A percentile compares a stretch with the other conserved stretches of the same genome.
Conservation (phyloP, 2,888 invertebrate species). For the Zhuqinia jingwanae region DNA sequence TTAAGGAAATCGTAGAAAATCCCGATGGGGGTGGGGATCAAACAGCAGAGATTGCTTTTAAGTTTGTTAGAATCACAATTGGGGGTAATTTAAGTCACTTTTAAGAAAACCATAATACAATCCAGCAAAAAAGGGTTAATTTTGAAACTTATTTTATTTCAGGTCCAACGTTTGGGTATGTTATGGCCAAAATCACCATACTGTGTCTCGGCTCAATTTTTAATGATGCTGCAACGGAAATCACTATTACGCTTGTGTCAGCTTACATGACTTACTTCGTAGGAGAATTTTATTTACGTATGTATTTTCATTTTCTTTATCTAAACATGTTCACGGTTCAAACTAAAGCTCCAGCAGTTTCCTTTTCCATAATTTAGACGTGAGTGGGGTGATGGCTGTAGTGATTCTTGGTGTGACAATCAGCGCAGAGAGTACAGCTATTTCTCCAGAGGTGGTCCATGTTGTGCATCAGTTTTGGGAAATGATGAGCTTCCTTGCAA, state of each 20-base stretch:
- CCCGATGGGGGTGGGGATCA: slow-evolving; percentile 53
- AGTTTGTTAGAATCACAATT: slow-evolving; percentile 80
- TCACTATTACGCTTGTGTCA: slow-evolving; percentile 81
- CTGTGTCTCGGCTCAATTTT: slow-evolving; percentile 81
- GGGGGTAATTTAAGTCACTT: slow-evolving; percentile 77
- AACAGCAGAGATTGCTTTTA: slow-evolving; percentile 63
- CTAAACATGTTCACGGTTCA: too few relatives aligned
- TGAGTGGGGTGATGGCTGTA: slow-evolving; percentile 82
- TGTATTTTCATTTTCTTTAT: neutral
- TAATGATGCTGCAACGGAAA: slow-evolving; percentile 81
- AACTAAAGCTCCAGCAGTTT: too few relatives aligned
- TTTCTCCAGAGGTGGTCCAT: slow-evolving; percentile 82
- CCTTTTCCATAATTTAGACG: too few relatives aligned
- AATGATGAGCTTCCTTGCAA: slow-evolving; percentile 82
- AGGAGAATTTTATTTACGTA: slow-evolving; percentile 78
- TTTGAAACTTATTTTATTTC: too few relatives aligned
- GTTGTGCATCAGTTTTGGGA: slow-evolving; percentile 81
- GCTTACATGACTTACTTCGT: slow-evolving; percentile 82
- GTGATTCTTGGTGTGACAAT: slow-evolving; percentile 81
- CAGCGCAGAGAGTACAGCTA: slow-evolving; percentile 81
- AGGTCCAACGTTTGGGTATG: slow-evolving; percentile 81
- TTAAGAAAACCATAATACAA: too few relatives aligned
- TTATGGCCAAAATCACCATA: slow-evolving; percentile 81
- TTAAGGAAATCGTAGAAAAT: slow-evolving; percentile 73
- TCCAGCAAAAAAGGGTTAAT: too few relatives aligned